Evolutionary conservation across 2,888 invertebrate genomes (phyloP), one percentile per base, ranked within the genome.

Genomic region (Liodrosophila aerea): DNA sequence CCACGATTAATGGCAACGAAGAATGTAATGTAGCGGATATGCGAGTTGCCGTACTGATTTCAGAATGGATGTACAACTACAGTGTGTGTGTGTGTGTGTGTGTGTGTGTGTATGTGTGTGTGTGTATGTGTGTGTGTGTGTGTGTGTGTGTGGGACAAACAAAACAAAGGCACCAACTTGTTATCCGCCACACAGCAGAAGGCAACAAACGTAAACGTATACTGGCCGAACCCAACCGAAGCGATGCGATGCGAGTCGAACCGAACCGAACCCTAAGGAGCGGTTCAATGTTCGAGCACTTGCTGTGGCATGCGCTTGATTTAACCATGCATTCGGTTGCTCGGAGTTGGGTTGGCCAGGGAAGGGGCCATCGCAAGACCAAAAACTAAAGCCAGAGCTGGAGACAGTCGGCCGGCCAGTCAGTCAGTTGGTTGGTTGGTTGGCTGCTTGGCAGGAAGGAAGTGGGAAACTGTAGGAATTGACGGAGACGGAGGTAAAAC

Each of bases 301-400:
- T 22, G 22, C 22, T 22, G 22, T 76, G 78, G 44, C 71, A 58
- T 64, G 75, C 74, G 76, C 72, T 83, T 78, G 85, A 78, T 78
- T 78, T 78, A 78, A 85, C 78, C 85, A 85, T 85, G 80, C 78
- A 80, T 78, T 78, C 73, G 80, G 64, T n/a, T n/a, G n/a, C n/a
- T n/a, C n/a, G n/a, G n/a, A n/a, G n/a, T n/a, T n/a, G n/a, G n/a
- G n/a, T n/a, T n/a, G n/a, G n/a, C n/a, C n/a, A n/a, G n/a, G n/a
- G n/a, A n/a, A n/a, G n/a, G n/a, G n/a, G n/a, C 67, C 74, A 74
- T 56, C 15, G 58, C 58, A 68, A 51, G 59, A 57, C 62, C 40
- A 29, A 45, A 44, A 34, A 60, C 54, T 60, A 47, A 54, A 54
- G 54, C 49, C 37, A 22, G 13, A 31, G 31, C 36, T 41, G 51